Conservation (phyloP, 2,888 invertebrate genomes). For the Luperina nickerlii region DNA sequence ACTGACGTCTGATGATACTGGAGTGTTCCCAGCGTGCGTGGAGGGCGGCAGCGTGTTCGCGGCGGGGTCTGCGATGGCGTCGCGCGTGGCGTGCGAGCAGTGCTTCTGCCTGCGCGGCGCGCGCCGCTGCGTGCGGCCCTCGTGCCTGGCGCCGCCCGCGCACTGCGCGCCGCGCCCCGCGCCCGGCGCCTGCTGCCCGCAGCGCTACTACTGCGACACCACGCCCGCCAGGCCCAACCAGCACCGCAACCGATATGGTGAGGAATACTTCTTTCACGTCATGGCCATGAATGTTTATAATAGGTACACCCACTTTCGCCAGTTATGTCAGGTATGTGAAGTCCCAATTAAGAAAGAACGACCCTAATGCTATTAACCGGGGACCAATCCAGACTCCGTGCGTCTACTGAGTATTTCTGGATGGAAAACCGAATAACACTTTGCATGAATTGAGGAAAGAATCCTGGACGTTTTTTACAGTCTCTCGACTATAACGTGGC, state of each 20-base stretch:
- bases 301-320: neutral
- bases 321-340: too few relatives aligned
- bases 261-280: neutral
- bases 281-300: neutral
- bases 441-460: neutral
- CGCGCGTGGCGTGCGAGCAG: conserved; percentile 94
- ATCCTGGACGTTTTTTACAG: neutral
- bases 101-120: conserved; percentile 95
- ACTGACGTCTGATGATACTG: conserved; percentile 66
- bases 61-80: conserved; percentile 95
- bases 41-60: conserved; percentile 93
- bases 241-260: conserved; percentile 40
- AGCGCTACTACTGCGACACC: conserved; percentile 92
- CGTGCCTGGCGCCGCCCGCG: conserved; percentile 93
- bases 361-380: neutral
- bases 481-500: neutral
- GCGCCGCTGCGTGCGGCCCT: conserved; percentile 94
- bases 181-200: conserved; percentile 94
- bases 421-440: neutral
- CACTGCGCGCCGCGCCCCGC: conserved; percentile 92
- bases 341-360: neutral
- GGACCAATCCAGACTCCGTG: neutral
- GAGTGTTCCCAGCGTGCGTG: conserved; percentile 91
- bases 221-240: conserved; percentile 49
- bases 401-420: neutral